phyloP scores from a whole-genome alignment of 2,113 vertebrate species.

The Ornithorhynchus anatinus region DNA sequence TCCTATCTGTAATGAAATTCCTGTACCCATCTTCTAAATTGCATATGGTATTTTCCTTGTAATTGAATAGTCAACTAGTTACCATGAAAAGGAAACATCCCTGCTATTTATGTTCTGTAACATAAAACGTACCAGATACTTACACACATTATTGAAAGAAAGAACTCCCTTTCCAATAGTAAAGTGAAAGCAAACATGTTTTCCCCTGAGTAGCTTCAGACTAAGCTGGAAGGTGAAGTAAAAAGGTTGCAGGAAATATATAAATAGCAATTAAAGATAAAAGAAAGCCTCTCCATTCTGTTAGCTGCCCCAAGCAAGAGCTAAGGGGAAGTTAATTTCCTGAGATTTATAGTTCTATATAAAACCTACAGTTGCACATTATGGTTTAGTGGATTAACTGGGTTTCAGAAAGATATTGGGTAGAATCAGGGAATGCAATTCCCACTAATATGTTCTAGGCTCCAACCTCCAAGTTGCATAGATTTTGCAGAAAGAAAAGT shows the following conservation, averaged over 20 bases:
- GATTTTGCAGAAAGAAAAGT: constrained; percentile 37
- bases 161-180: not conserved
- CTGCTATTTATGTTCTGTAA: rapidly evolving
- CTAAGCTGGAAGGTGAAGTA: not conserved
- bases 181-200: constrained; percentile 19
- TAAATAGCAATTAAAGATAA: constrained; percentile 41
- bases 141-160: constrained; percentile 2
- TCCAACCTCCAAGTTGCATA: constrained; percentile 22
- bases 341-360: constrained; percentile 55
- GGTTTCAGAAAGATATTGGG: constrained; percentile 41
- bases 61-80: not conserved
- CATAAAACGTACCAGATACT: not conserved
- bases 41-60: rapidly evolving
- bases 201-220: not conserved
- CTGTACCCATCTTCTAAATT: not conserved
- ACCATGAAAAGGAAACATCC: not conserved
- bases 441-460: constrained; percentile 30
- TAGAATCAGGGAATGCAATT: constrained; percentile 9
- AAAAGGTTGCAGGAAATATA: not conserved
- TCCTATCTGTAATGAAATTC: rapidly evolving
- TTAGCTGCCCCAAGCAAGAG: not conserved
- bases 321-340: constrained; percentile 62
- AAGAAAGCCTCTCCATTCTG: constrained; percentile 20
- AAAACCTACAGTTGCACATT: constrained; percentile 54
- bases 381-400: constrained; percentile 55